Evolutionary conservation across 2,888 invertebrate genomes (phyloP).

Genomic region (Xylocampa areola): DNA sequence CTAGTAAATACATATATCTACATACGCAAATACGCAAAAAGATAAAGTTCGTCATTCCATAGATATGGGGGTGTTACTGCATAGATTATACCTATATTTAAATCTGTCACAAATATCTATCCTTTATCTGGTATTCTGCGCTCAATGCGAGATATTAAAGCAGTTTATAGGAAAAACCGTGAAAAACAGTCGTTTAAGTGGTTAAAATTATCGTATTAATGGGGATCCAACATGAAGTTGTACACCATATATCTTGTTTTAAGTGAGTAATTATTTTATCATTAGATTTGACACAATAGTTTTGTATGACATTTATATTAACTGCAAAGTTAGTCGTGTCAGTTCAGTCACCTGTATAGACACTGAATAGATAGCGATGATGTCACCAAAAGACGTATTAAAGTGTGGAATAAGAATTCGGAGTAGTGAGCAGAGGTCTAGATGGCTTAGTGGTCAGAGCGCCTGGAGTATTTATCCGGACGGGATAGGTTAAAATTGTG

Average conservation of each 20-base stretch:
- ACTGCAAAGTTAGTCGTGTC: too few species aligned
- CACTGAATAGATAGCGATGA: too few species aligned
- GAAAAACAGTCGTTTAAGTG: slow-evolving; percentile 37
- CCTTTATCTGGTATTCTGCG: slow-evolving; percentile 55
- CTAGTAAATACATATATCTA: too few species aligned
- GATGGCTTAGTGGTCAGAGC: too few species aligned
- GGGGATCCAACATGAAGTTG: slow-evolving; percentile 61
- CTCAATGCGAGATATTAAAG: slow-evolving; percentile 38
- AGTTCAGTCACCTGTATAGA: too few species aligned
- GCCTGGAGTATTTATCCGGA: too few species aligned
- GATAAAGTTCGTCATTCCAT: slow-evolving; percentile 58
- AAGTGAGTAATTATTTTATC: slow-evolving; percentile 55
- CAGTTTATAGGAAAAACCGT: slow-evolving; percentile 51
- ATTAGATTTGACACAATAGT: background rate
- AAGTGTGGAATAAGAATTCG: too few species aligned
- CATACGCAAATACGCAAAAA: slow-evolving; percentile 50
- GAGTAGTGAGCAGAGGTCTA: too few species aligned
- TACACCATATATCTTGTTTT: slow-evolving; percentile 53
- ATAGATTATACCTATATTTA: slow-evolving; percentile 53
- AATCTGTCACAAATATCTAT: slow-evolving; percentile 43
- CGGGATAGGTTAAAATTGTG: too few species aligned
- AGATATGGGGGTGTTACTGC: slow-evolving; percentile 32
- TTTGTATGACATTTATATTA: too few species aligned
- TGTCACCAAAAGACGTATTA: too few species aligned
- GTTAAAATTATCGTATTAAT: slow-evolving; percentile 50